Percentiles rank a stretch among this genome's conserved stretches.
These are phyloP conservation scores for Branchinecta lindahli DNA, from an alignment of 1,140 invertebrate genomes.

Conservation along the genomic window DNA sequence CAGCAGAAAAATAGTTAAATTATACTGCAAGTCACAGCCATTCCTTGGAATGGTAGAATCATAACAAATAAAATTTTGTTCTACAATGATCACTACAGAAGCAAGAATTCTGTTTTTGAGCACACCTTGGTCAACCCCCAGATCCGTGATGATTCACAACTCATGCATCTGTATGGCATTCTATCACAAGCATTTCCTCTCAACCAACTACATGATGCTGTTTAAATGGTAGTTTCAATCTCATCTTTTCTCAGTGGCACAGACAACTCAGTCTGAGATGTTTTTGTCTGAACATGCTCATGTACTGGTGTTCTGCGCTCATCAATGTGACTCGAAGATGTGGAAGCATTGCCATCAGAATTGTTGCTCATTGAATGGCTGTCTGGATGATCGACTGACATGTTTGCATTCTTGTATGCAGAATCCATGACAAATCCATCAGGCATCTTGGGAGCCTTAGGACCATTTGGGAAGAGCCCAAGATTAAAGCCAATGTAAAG, in stretches of 20 bases:
- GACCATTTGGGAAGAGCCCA: not conserved
- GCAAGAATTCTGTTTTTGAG: no score
- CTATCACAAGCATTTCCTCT: no score
- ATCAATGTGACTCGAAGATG: not conserved
- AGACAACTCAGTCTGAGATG: not conserved
- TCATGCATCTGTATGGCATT: no score
- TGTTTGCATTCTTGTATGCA: not conserved
- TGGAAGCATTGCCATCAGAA: not conserved
- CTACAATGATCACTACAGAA: no score
- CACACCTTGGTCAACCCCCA: no score
- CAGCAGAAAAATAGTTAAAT: no score
- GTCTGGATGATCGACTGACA: not conserved
- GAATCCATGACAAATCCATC: not conserved
- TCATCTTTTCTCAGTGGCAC: not conserved
- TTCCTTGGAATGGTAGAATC: no score
- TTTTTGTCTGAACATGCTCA: not conserved
- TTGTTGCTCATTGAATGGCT: not conserved
- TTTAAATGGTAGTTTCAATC: constrained; percentile 2
- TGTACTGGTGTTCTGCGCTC: not conserved
- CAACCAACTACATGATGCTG: no score
- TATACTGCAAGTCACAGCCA: no score
- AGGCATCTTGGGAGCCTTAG: not conserved
- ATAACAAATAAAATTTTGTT: no score
- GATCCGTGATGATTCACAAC: no score
- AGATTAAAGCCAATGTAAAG: not conserved